phyloP scores from a whole-genome alignment of 2,797 vertebrate species.

The Chrosomus eos region DNA sequence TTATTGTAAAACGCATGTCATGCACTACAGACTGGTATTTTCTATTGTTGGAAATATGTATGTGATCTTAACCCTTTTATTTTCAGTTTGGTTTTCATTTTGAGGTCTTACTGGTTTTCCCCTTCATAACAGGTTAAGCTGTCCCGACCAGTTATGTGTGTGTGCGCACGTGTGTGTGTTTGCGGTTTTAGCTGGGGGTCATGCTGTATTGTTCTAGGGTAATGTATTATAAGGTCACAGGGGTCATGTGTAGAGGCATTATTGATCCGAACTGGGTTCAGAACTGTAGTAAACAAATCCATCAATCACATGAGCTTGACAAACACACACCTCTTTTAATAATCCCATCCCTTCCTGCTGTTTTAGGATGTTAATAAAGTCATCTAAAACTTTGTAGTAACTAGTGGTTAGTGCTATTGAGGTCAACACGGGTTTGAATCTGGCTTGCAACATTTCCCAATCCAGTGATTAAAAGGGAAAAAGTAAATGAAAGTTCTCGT shows the following conservation, averaged over 20 bases:
- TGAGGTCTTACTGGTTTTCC: slow-evolving; percentile 13
- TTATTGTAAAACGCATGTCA: background rate
- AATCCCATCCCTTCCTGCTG: background rate
- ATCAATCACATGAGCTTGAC: slow-evolving; percentile 2
- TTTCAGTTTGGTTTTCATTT: slow-evolving; percentile 16
- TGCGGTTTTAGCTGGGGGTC: background rate
- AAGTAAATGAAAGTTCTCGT: background rate
- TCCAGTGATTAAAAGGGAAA: background rate
- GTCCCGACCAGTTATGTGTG: slow-evolving; percentile 26
- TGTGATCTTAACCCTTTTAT: background rate
- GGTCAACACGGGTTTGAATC: background rate
- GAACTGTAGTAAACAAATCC: slow-evolving; percentile 32
- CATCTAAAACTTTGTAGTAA: no score
- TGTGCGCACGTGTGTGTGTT: background rate
- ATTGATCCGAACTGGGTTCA: slow-evolving; percentile 26
- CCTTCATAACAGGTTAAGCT: slow-evolving; percentile 40
- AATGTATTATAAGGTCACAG: slow-evolving; percentile 6
- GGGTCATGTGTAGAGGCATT: slow-evolving; percentile 1
- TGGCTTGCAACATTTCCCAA: slow-evolving; percentile 3
- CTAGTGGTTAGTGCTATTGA: background rate
- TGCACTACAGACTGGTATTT: background rate
- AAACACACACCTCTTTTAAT: background rate
- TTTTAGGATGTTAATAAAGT: background rate
- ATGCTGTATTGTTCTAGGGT: slow-evolving; percentile 1
- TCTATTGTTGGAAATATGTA: slow-evolving; percentile 27